phyloP scores from a whole-genome alignment of 2,888 invertebrate genomes.

The Zygothrica quintamaculata region DNA sequence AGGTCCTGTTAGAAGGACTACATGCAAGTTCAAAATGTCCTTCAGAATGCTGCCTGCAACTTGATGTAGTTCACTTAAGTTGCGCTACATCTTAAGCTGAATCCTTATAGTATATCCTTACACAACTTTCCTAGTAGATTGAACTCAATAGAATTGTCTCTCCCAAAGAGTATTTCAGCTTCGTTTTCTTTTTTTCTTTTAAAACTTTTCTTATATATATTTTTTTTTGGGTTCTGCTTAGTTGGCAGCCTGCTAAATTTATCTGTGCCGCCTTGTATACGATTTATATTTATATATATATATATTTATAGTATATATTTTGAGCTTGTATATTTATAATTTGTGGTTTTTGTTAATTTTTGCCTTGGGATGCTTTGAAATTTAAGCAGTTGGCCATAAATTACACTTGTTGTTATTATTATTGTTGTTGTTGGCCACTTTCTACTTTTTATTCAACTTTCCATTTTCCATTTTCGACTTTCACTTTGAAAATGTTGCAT shows the following conservation, averaged over 20 bases:
- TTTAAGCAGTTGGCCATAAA: conserved; percentile 69
- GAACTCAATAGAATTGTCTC: too few species aligned
- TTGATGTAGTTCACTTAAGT: too few species aligned
- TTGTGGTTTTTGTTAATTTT: conserved; percentile 43
- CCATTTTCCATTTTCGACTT: conserved; percentile 25
- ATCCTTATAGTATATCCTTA: too few species aligned
- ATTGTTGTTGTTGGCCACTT: conserved; percentile 51
- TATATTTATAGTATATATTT: conserved; percentile 7
- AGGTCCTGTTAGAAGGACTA: too few species aligned
- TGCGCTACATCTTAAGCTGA: too few species aligned
- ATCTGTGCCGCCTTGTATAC: conserved; percentile 28
- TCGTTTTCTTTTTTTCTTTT: conserved; percentile 40
- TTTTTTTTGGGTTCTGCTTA: conserved; percentile 50
- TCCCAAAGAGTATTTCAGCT: conserved; percentile 29
- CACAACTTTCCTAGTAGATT: too few species aligned
- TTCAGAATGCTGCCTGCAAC: too few species aligned
- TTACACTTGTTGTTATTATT: conserved; percentile 60
- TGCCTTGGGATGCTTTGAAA: conserved; percentile 46
- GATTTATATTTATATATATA: conserved; percentile 9
- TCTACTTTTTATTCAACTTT: conserved; percentile 32
- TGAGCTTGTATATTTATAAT: conserved; percentile 48
- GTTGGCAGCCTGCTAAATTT: conserved; percentile 57
- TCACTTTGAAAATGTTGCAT: conserved; percentile 68
- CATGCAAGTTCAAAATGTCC: too few species aligned
- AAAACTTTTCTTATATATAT: not conserved